Evolutionary conservation across 2,797 vertebrate species (phyloP), one percentile per base, ranked within the genome.

Genomic region (Scleropages formosus): DNA sequence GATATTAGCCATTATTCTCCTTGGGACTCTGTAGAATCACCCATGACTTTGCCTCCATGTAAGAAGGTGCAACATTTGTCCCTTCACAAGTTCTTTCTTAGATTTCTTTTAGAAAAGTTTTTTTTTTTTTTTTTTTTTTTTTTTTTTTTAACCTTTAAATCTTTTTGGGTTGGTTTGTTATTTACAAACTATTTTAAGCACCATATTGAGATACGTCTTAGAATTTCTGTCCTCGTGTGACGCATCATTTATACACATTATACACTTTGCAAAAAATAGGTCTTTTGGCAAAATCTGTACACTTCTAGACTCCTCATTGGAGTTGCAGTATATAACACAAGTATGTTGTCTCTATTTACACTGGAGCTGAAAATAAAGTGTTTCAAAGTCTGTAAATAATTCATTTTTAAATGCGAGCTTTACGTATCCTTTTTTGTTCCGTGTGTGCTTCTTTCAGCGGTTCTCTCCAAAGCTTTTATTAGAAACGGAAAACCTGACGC

Each of bases 391-490:
- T 65, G 15, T 31, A 7, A 10, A 10, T 7, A 51, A 7, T 7
- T 51, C 10, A 51, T 7, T 51, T 10, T 24, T 39, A 44, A 20
- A n/a, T 39, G 8, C 22, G 10, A 44, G 10, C 47, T 47, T n/a
- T n/a, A n/a, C n/a, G n/a, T n/a, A n/a, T n/a, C n/a, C n/a, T n/a
- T n/a, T n/a, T 65, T 65, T 65, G 10, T 46, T 67, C 44, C 47
- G 31, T 67, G 47, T 44, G 63, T 47, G 67, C 27, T 20, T 67
- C 64, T n/a, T 66, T 4, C 64, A 44, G n/a, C 27, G 66, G 20
- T n/a, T 12, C 18, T 18, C 64, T 10, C 31, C 64, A 44, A 44
- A 67, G 16, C 67, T n/a, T n/a, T n/a, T n/a, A n/a, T n/a, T n/a
- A n/a, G n/a, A n/a, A n/a, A n/a, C 31, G 16, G 4, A 66, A 44